A percentile compares a stretch with the other conserved stretches of the same genome.
phyloP scores from a whole-genome alignment of 2,797 vertebrate genomes.

The Mustela erminea region DNA sequence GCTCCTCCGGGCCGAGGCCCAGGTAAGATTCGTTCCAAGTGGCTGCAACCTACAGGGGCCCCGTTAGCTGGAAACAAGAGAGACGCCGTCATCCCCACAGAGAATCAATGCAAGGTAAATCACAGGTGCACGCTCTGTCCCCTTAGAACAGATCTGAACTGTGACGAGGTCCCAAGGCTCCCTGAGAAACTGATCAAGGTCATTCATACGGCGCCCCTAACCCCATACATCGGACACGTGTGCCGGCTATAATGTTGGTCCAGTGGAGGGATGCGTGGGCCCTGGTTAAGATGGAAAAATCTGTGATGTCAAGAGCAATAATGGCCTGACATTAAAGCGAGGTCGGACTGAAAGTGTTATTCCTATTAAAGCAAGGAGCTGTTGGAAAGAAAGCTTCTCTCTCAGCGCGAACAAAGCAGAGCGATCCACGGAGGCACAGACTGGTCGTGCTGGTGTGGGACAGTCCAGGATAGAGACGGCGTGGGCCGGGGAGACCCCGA shows the following conservation, averaged over 20 bases:
- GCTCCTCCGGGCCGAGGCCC: background rate
- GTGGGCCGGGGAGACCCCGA: background rate
- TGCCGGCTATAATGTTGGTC: no score
- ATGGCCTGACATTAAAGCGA: background rate
- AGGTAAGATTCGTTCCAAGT: background rate
- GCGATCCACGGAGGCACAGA: background rate
- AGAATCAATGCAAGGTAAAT: background rate
- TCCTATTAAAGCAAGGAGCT: background rate
- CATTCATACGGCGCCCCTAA: background rate
- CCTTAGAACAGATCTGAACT: background rate
- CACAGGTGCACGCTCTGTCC: background rate
- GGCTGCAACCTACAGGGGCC: background rate
- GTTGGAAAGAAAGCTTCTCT: background rate
- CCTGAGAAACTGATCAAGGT: background rate
- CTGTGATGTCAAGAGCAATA: background rate
- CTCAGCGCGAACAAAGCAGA: background rate
- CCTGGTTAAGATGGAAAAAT: background rate
- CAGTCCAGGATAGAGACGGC: background rate
- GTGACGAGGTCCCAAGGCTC: background rate
- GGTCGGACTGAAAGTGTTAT: background rate
- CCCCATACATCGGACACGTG: background rate
- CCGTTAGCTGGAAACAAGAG: background rate
- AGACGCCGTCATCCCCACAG: background rate
- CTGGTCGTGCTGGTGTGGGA: no score
- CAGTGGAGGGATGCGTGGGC: background rate